Evolutionary conservation across 2,888 invertebrate genomes (phyloP), one percentile per base, ranked within the genome.

Genomic region (Hyposoter dolosus): DNA sequence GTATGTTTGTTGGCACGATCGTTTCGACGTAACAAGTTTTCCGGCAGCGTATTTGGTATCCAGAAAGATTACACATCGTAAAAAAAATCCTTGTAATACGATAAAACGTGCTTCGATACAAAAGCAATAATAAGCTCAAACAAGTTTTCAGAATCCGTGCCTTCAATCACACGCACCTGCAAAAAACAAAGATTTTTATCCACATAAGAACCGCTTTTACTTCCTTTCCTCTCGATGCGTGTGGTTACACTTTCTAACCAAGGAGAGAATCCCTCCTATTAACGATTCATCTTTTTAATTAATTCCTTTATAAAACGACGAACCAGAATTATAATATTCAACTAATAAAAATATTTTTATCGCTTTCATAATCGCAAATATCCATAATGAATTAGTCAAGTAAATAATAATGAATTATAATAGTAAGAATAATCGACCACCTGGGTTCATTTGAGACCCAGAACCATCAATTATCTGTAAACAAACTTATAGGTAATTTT

Each of bases 201-300:
- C 79, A 56, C 15, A 28, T 28, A 40, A 40, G n/a, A 66, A 43
- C 23, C 23, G 23, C 72, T 82, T 71, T 65, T 71, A 77, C 83
- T 83, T 81, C 83, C 83, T 40, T 60, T 19, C 63, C n/a, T 56
- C 47, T 50, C 68, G 32, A 63, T 60, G 80, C 80, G 76, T 32
- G 68, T 35, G 50, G 56, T 74, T 68, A 83, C 80, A 86, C 85
- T 86, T 83, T 86, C 85, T 80, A 71, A 19, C 60, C 60, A 28
- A 79, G 45, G 43, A 66, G 60, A 23, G 66, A 43, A 71, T 79
- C 63, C 68, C 68, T 79, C 71, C 68, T 86, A 83, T 65, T 17
- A 47, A 50, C 32, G 45, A 71, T 79, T 53, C 53, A 77, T 84
- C 76, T 28, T 45, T 65, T 28, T 72, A 77, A 76, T 71, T 71